phyloP scores from a whole-genome alignment of 2,888 invertebrate species.

The Cordylochernes scorpioides region DNA sequence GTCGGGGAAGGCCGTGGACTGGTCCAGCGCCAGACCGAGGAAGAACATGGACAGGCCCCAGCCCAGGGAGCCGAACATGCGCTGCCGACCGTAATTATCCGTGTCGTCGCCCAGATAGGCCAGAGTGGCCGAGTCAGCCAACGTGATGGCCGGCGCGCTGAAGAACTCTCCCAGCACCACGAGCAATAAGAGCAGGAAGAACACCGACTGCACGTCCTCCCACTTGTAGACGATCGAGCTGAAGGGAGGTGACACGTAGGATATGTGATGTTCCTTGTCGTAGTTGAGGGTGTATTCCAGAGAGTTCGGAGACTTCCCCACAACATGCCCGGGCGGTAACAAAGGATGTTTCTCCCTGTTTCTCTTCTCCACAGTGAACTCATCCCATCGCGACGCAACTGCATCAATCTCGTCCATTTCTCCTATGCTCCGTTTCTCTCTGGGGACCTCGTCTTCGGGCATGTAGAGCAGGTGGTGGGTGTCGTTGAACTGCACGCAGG shows the following conservation, averaged over 20 bases:
- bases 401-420: slow-evolving; percentile 15
- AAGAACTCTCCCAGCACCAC: slow-evolving; percentile 93
- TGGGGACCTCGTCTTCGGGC: slow-evolving; percentile 11
- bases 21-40: slow-evolving; percentile 81
- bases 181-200: slow-evolving; percentile 67
- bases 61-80: slow-evolving; percentile 91
- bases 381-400: not conserved
- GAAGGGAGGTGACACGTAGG: slow-evolving; percentile 67
- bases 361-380: slow-evolving; percentile 8
- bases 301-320: slow-evolving; percentile 41
- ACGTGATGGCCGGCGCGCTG: slow-evolving; percentile 70
- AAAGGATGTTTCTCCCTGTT: slow-evolving; percentile 10
- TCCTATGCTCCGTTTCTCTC: slow-evolving; percentile 2
- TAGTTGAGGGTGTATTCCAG: slow-evolving; percentile 25
- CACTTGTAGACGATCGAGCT: slow-evolving; percentile 69
- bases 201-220: slow-evolving; percentile 74
- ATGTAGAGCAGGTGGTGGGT: slow-evolving; percentile 26
- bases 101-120: slow-evolving; percentile 32
- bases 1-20: slow-evolving; percentile 69
- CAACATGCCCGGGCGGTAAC: slow-evolving; percentile 16
- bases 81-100: slow-evolving; percentile 63
- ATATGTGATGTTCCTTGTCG: slow-evolving; percentile 27
- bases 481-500: slow-evolving; percentile 44
- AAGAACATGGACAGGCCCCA: slow-evolving; percentile 99
- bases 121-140: slow-evolving; percentile 63